These are phyloP conservation scores for Sparus aurata DNA, from an alignment of 2,797 vertebrate species.

Conservation along the genomic window DNA sequence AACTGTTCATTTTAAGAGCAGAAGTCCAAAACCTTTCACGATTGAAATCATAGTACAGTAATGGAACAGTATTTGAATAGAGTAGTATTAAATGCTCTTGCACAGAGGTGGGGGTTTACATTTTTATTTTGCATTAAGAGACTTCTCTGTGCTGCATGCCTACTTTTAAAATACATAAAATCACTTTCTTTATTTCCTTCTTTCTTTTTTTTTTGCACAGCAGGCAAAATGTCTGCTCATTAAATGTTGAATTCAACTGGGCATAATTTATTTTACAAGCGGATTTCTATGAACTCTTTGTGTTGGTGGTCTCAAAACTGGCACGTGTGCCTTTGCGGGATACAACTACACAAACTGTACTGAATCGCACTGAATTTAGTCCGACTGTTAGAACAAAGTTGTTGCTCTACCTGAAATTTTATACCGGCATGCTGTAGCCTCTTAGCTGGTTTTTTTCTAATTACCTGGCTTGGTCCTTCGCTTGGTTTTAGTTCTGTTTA, in stretches of 20 bases:
- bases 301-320: background rate
- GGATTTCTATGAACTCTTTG: background rate
- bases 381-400: background rate
- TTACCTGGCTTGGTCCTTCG: background rate
- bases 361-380: background rate
- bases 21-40: slow-evolving; percentile 2
- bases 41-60: background rate
- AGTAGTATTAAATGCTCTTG: slow-evolving; percentile 4
- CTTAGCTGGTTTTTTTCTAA: background rate
- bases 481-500: too few species aligned
- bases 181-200: background rate
- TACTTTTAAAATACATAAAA: slow-evolving; percentile 4
- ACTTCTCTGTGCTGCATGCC: background rate
- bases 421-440: background rate
- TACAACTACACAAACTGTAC: background rate
- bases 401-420: background rate
- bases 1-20: slow-evolving; percentile 16
- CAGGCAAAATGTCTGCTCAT: background rate
- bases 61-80: slow-evolving; percentile 1
- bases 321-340: background rate
- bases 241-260: background rate
- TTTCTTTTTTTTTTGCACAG: background rate
- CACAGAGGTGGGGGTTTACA: background rate
- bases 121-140: slow-evolving; percentile 6
- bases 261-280: background rate